Conservation (phyloP, 2,888 invertebrate genomes). For the Lissonota sp. region DNA sequence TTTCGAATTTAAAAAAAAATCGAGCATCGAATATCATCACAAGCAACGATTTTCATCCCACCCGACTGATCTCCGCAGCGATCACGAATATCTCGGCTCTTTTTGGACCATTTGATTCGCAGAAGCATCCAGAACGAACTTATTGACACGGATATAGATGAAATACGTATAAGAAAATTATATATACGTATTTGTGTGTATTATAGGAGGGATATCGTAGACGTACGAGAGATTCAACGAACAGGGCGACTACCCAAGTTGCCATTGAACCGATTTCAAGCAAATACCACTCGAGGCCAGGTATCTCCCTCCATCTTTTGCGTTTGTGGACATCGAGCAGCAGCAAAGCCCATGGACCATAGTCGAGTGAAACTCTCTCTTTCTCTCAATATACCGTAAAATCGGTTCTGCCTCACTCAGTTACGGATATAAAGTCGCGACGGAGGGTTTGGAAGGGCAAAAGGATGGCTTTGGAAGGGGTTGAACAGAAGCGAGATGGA, state of each 20-base stretch:
- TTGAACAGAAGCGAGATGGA: constrained; percentile 61
- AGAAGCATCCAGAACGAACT: too few species aligned
- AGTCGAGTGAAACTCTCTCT: constrained; percentile 50
- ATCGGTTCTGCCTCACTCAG: constrained; percentile 36
- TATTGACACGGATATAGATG: neutral
- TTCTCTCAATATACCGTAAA: constrained; percentile 34
- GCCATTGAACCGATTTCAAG: constrained; percentile 84
- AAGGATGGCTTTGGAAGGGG: constrained; percentile 12
- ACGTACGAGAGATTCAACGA: constrained; percentile 79
- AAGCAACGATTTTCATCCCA: too few species aligned
- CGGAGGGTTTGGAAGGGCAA: constrained; percentile 66
- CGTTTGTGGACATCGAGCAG: constrained; percentile 61
- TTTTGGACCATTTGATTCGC: too few species aligned
- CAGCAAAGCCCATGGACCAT: constrained; percentile 55
- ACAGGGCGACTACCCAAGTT: constrained; percentile 82
- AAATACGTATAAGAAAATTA: neutral
- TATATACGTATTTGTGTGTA: constrained; percentile 31
- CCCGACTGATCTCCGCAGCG: too few species aligned
- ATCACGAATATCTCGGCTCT: too few species aligned
- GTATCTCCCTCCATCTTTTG: constrained; percentile 55
- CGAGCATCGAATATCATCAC: too few species aligned
- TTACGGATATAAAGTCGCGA: constrained; percentile 65
- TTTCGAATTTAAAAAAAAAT: too few species aligned
- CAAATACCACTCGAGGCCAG: constrained; percentile 82
- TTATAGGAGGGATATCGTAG: constrained; percentile 67